Evolutionary conservation across 2,797 vertebrate genomes (phyloP).

Genomic region (Etheostoma perlongum): DNA sequence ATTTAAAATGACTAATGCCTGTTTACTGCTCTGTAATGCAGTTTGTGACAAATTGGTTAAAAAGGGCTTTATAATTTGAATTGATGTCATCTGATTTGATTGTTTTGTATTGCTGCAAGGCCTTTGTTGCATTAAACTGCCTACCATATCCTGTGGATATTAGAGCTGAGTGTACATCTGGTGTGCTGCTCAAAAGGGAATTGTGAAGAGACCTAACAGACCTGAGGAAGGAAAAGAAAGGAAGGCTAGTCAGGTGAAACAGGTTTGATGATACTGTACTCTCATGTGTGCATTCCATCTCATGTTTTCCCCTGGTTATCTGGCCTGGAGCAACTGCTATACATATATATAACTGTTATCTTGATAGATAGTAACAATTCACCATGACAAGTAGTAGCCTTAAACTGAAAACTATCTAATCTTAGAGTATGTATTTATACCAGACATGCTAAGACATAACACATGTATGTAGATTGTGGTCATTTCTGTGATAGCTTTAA

Average conservation of each 20-base stretch:
- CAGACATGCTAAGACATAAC: background rate
- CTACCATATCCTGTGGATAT: slow-evolving; percentile 36
- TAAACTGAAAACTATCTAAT: background rate
- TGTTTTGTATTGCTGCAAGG: slow-evolving; percentile 36
- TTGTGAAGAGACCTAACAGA: slow-evolving; percentile 20
- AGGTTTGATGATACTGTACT: slow-evolving; percentile 32
- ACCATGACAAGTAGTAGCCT: background rate
- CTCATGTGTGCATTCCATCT: slow-evolving; percentile 35
- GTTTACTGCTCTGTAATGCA: slow-evolving; percentile 15
- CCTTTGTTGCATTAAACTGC: slow-evolving; percentile 25
- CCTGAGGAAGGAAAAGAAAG: slow-evolving; percentile 50
- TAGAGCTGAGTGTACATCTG: slow-evolving; percentile 36
- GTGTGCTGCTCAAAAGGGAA: slow-evolving; percentile 31
- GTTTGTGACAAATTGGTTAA: slow-evolving; percentile 26
- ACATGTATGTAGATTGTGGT: background rate
- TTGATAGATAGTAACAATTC: background rate
- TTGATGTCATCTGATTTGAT: slow-evolving; percentile 43
- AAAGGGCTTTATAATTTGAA: slow-evolving; percentile 29
- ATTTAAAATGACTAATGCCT: slow-evolving; percentile 26
- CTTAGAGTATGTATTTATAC: background rate
- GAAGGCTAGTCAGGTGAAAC: slow-evolving; percentile 50
- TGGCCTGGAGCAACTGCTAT: slow-evolving; percentile 20
- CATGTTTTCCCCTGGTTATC: slow-evolving; percentile 31
- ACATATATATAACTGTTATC: too few species aligned
- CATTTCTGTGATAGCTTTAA: background rate